Percentiles rank a stretch among this genome's conserved stretches.
phyloP scores from a whole-genome alignment of 1,140 invertebrate genomes.

The Pantala flavescens region DNA sequence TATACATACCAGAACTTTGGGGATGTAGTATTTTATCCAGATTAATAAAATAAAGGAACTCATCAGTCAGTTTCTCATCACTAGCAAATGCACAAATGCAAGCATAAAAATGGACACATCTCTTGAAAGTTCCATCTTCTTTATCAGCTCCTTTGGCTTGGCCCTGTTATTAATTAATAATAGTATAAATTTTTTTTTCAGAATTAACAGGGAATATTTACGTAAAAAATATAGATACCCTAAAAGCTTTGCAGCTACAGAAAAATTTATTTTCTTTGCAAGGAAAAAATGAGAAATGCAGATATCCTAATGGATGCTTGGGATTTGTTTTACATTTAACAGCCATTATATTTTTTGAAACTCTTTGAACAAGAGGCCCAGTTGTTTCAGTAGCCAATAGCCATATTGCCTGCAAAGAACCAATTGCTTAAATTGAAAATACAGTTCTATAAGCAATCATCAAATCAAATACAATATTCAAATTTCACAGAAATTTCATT shows the following conservation, averaged over 20 bases:
- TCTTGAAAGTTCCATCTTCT: slow-evolving; percentile 24
- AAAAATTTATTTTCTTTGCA: slow-evolving; percentile 49
- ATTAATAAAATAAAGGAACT: slow-evolving; percentile 40
- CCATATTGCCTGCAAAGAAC: slow-evolving; percentile 40
- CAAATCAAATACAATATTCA: too few species aligned
- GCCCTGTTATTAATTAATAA: not conserved
- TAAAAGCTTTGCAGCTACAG: slow-evolving; percentile 48
- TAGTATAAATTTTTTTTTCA: not conserved
- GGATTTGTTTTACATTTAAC: slow-evolving; percentile 60
- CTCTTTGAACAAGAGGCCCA: slow-evolving; percentile 61
- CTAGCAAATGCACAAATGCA: slow-evolving; percentile 70
- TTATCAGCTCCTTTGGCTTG: slow-evolving; percentile 14
- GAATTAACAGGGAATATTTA: not conserved
- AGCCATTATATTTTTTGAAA: slow-evolving; percentile 66
- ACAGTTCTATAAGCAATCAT: not conserved
- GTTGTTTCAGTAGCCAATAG: slow-evolving; percentile 49
- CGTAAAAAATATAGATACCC: slow-evolving; percentile 18
- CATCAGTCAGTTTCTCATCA: slow-evolving; percentile 51
- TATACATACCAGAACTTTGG: not conserved
- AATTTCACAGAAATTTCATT: slow-evolving; percentile 2
- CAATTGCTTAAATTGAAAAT: not conserved
- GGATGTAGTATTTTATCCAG: not conserved
- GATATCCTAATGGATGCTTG: slow-evolving; percentile 61
- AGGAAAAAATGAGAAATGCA: slow-evolving; percentile 57
- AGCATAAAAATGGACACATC: slow-evolving; percentile 57